Conservation (phyloP, 2,888 invertebrate genomes). For the Conus canariensis region DNA sequence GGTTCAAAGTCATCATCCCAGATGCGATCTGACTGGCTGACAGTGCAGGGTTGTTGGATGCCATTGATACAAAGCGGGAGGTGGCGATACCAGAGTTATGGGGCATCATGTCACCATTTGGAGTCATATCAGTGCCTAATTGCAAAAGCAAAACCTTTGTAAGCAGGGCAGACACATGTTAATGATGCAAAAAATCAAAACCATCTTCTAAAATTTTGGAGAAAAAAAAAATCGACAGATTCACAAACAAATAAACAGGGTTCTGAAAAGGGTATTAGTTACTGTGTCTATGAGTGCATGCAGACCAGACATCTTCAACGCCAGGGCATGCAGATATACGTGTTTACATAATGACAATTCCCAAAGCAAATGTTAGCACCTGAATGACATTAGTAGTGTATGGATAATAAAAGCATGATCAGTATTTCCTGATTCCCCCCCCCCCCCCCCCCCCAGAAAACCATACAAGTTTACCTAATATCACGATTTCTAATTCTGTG, state of each 20-base stretch:
- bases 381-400: too few species aligned
- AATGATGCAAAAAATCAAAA: not conserved
- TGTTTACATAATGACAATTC: not conserved
- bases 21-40: not conserved
- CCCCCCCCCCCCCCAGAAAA: too few species aligned
- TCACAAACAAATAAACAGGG: too few species aligned
- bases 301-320: not conserved
- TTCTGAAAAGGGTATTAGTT: not conserved
- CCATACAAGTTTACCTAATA: too few species aligned
- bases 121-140: constrained; percentile 1
- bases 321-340: not conserved
- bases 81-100: not conserved
- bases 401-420: too few species aligned
- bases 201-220: too few species aligned
- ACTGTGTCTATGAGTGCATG: not conserved
- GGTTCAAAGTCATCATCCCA: not conserved
- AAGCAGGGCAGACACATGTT: not conserved
- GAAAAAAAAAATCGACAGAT: not conserved
- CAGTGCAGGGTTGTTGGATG: not conserved
- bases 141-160: not conserved
- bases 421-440: too few species aligned
- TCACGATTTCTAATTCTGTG: too few species aligned
- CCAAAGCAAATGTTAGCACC: too few species aligned
- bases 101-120: constrained; percentile 5
- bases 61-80: not conserved